Evolutionary conservation across 2,113 vertebrate species (phyloP).

Genomic region (Lipophrys pholis): DNA sequence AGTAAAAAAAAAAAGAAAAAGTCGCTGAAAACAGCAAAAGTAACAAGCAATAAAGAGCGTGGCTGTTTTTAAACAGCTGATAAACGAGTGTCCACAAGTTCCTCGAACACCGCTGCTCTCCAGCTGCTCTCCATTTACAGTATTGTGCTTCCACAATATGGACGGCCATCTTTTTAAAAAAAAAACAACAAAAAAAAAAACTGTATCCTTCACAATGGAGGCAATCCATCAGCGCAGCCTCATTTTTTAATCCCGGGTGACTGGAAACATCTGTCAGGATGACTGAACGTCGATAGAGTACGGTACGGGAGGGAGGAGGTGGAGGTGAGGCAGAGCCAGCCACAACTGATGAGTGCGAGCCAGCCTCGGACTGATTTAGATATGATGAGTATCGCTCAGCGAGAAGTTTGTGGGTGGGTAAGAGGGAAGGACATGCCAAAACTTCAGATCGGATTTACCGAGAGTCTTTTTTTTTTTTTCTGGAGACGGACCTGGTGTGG

Average conservation of each 20-base stretch:
- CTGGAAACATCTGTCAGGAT: slow-evolving; percentile 72
- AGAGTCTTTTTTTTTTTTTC: slow-evolving; percentile 35
- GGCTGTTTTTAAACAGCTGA: slow-evolving; percentile 30
- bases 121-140: slow-evolving; percentile 43
- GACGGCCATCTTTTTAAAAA: slow-evolving; percentile 58
- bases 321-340: slow-evolving; percentile 31
- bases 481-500: slow-evolving; percentile 20
- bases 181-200: slow-evolving; percentile 35
- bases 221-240: slow-evolving; percentile 59
- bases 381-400: slow-evolving; percentile 60
- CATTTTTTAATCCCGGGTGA: slow-evolving; percentile 76
- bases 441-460: slow-evolving; percentile 13
- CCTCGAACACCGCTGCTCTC: slow-evolving; percentile 26
- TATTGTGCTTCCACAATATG: slow-evolving; percentile 55
- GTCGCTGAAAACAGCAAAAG: slow-evolving; percentile 24
- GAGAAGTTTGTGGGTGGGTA: slow-evolving; percentile 17
- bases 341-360: slow-evolving; percentile 63
- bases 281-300: slow-evolving; percentile 72
- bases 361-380: slow-evolving; percentile 47
- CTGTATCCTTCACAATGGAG: slow-evolving; percentile 62
- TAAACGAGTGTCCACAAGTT: slow-evolving; percentile 1
- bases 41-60: slow-evolving; percentile 36
- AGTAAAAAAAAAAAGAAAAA: too few relatives aligned
- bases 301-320: slow-evolving; percentile 3
- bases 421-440: slow-evolving; percentile 27